Percentiles rank a stretch among this genome's conserved stretches.
These are phyloP conservation scores for Parnassius apollo DNA, from an alignment of 2,888 invertebrate species.

Conservation along the genomic window DNA sequence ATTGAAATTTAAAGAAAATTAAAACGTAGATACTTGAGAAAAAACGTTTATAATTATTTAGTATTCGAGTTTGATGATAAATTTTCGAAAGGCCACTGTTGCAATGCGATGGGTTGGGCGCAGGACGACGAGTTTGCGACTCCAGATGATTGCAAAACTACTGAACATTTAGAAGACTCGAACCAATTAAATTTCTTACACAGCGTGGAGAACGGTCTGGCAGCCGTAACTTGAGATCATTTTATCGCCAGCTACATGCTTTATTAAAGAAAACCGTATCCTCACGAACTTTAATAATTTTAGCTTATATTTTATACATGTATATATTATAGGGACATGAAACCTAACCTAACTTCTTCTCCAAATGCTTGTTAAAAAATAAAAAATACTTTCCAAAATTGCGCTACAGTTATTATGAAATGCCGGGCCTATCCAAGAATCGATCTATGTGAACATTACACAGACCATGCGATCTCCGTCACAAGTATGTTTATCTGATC, in stretches of 20 bases:
- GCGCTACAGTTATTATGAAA: too few species aligned
- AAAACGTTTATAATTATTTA: background rate
- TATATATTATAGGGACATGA: too few species aligned
- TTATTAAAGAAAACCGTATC: slow-evolving; percentile 24
- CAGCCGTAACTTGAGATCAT: slow-evolving; percentile 55
- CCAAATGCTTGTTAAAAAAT: too few species aligned
- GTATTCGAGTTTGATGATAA: slow-evolving; percentile 15
- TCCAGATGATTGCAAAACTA: slow-evolving; percentile 57
- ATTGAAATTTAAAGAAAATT: background rate
- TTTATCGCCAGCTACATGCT: slow-evolving; percentile 56
- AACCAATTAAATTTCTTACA: slow-evolving; percentile 69
- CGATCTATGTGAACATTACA: too few species aligned
- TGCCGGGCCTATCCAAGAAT: too few species aligned
- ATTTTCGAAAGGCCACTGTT: slow-evolving; percentile 22
- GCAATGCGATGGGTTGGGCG: slow-evolving; percentile 23
- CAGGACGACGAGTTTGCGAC: slow-evolving; percentile 23
- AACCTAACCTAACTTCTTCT: too few species aligned
- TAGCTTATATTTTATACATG: too few species aligned
- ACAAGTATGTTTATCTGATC: too few species aligned
- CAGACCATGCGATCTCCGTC: too few species aligned
- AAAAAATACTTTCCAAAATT: too few species aligned
- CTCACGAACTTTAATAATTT: background rate
- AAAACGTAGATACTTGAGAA: background rate
- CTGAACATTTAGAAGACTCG: slow-evolving; percentile 60
- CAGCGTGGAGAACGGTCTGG: slow-evolving; percentile 54